These are phyloP conservation scores for Rhineura floridana DNA, from an alignment of 2,113 vertebrate genomes.

Conservation along the genomic window DNA sequence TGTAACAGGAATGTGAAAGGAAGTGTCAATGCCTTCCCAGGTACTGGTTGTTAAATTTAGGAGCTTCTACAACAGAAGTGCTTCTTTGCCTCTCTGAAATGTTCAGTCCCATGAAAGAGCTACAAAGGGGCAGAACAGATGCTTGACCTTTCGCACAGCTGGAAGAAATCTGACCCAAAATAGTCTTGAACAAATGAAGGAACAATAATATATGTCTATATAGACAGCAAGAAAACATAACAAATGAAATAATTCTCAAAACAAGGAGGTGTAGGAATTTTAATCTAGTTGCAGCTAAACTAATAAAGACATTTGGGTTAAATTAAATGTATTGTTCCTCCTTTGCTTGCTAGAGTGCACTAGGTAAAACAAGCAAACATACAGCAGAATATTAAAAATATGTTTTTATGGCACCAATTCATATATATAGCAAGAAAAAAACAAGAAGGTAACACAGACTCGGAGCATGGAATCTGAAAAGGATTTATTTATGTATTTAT, in stretches of 20 bases:
- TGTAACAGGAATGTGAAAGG: neutral
- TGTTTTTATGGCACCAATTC: neutral
- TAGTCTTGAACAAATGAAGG: constrained; percentile 58
- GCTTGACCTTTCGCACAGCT: neutral
- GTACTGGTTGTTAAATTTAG: neutral
- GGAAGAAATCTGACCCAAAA: constrained; percentile 29
- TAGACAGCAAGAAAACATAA: constrained; percentile 21
- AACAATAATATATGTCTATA: constrained; percentile 62
- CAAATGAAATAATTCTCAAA: neutral
- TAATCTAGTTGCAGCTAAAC: neutral
- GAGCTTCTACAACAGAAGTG: neutral
- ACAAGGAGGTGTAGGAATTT: fast-evolving
- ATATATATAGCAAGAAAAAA: neutral
- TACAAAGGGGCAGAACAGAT: neutral
- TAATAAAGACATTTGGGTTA: neutral
- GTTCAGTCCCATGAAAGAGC: neutral
- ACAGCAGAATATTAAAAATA: neutral
- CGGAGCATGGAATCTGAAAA: neutral
- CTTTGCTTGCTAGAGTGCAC: neutral
- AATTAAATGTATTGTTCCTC: neutral
- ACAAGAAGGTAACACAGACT: fast-evolving
- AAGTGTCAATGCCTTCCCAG: neutral
- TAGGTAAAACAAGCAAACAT: neutral
- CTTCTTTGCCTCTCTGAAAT: fast-evolving
- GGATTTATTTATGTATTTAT: neutral